phyloP scores from a whole-genome alignment of 2,888 invertebrate species.

The Xylota segnis region DNA sequence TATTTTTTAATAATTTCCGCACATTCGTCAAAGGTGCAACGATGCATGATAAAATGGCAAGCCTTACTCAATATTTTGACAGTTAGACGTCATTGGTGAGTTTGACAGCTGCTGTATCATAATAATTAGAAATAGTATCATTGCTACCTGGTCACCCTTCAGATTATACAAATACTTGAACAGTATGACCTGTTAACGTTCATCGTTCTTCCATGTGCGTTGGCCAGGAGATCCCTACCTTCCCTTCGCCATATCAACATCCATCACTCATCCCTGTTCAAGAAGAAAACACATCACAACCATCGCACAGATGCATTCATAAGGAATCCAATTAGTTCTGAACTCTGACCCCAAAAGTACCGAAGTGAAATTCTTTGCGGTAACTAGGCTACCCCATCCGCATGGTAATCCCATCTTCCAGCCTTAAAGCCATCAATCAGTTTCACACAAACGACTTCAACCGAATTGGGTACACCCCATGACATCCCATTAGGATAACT shows the following conservation, averaged over 20 bases:
- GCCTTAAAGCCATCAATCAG: conserved; percentile 60
- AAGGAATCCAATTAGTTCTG: conserved; percentile 58
- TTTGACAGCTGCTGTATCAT: too few species aligned
- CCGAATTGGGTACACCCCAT: conserved; percentile 59
- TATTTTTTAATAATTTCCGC: too few species aligned
- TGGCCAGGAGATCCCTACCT: too few species aligned
- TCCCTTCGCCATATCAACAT: conserved; percentile 16
- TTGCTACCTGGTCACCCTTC: too few species aligned
- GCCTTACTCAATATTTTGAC: too few species aligned
- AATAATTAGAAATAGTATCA: too few species aligned
- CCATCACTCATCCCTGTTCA: conserved; percentile 44
- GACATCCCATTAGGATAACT: conserved; percentile 64
- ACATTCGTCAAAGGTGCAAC: too few species aligned
- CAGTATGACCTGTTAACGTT: too few species aligned
- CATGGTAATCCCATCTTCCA: conserved; percentile 4
- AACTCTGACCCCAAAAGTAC: conserved; percentile 60
- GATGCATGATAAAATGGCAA: too few species aligned
- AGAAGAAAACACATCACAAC: conserved; percentile 6
- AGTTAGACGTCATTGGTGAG: too few species aligned
- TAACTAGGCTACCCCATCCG: conserved; percentile 2
- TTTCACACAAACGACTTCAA: conserved; percentile 69
- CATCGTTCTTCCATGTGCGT: too few species aligned
- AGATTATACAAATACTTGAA: too few species aligned
- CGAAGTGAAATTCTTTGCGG: conserved; percentile 55
- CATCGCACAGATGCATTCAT: conserved; percentile 27